A percentile compares a stretch with the other conserved stretches of the same genome.
Conservation (phyloP, 2,113 vertebrate genomes). For the Donacobius atricapilla region DNA sequence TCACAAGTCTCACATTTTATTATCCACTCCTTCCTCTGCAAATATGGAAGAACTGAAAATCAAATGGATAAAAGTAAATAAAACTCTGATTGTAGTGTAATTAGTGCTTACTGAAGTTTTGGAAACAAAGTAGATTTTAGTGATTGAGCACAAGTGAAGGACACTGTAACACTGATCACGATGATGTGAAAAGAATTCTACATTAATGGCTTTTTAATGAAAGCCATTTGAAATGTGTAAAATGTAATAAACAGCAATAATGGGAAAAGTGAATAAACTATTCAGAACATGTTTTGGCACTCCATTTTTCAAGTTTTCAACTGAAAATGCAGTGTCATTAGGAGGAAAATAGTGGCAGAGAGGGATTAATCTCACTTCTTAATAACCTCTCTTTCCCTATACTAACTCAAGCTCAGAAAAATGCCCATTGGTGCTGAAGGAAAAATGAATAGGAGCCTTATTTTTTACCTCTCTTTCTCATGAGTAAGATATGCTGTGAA, state of each 20-base stretch:
- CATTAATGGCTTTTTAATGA: constrained; percentile 10
- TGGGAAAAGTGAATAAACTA: not conserved
- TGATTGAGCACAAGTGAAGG: not conserved
- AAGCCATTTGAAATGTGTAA: not conserved
- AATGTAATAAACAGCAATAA: not conserved
- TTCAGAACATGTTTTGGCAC: not conserved
- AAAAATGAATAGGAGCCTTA: not conserved
- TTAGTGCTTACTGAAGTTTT: not conserved
- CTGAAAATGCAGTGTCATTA: not conserved
- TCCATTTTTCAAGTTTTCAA: constrained; percentile 16
- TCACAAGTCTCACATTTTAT: not conserved
- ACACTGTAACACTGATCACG: not conserved
- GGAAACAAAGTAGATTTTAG: not conserved
- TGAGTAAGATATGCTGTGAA: not conserved
- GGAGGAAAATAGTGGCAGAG: not conserved
- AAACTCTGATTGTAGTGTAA: not conserved
- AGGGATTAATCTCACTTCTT: not conserved
- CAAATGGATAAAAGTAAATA: not conserved
- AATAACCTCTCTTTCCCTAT: not conserved
- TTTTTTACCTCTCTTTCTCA: not conserved
- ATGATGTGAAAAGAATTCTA: not conserved
- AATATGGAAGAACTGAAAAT: not conserved
- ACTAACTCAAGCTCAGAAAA: not conserved
- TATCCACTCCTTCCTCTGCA: not conserved
- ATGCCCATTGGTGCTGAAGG: not conserved